Conservation (phyloP, 2,113 vertebrate species). For the Paralichthys olivaceus region DNA sequence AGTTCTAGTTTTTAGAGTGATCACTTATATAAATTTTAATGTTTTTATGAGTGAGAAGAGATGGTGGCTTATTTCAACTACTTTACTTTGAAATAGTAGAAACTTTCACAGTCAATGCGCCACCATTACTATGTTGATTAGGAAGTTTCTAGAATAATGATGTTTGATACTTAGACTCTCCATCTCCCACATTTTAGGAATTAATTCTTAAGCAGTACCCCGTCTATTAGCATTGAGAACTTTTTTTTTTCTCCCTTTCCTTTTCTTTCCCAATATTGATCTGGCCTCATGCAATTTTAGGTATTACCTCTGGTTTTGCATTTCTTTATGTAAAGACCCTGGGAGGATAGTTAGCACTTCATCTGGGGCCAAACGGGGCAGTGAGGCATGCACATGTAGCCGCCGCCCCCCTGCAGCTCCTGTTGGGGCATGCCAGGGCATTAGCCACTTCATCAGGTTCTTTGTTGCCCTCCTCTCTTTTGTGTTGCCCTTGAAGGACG, state of each 20-base stretch:
- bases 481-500: conserved; percentile 80
- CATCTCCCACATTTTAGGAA: conserved; percentile 60
- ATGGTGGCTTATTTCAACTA: conserved; percentile 76
- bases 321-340: conserved; percentile 73
- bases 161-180: conserved; percentile 68
- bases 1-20: conserved; percentile 77
- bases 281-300: conserved; percentile 56
- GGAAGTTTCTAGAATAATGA: conserved; percentile 77
- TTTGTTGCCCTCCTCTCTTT: conserved; percentile 80
- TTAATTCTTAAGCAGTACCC: conserved; percentile 56
- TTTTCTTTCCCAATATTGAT: conserved; percentile 64
- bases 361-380: conserved; percentile 55
- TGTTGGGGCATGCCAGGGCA: conserved; percentile 80
- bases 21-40: conserved; percentile 82
- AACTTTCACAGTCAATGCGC: conserved; percentile 66
- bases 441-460: conserved; percentile 83
- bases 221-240: conserved; percentile 49
- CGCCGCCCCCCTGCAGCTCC: conserved; percentile 72
- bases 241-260: background rate
- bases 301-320: conserved; percentile 48
- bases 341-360: conserved; percentile 45
- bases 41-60: conserved; percentile 75
- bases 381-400: conserved; percentile 73
- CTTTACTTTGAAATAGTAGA: conserved; percentile 67
- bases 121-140: conserved; percentile 81